Evolutionary conservation across 2,888 invertebrate species (phyloP).

Genomic region (Drosophila hamatofila): DNA sequence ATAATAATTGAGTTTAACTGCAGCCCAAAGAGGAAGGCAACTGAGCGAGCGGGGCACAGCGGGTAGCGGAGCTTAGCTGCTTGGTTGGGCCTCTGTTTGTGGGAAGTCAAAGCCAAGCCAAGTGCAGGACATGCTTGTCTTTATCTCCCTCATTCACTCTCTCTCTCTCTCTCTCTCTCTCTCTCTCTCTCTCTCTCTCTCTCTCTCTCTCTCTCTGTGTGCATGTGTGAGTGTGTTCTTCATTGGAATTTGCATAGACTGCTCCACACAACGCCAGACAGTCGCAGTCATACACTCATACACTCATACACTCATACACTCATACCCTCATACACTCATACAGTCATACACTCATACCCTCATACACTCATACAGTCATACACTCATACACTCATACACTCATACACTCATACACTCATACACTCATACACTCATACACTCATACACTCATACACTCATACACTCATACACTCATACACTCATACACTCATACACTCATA

Average conservation of each 20-base stretch:
- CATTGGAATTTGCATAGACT: slow-evolving; percentile 64
- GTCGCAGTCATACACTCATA: slow-evolving; percentile 20
- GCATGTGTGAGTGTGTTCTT: slow-evolving; percentile 10
- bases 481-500: too few species aligned
- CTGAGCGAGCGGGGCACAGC: not conserved
- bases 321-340: too few species aligned
- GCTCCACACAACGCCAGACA: slow-evolving; percentile 21
- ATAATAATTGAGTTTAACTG: slow-evolving; percentile 81
- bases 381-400: too few species aligned
- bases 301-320: not conserved
- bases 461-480: too few species aligned
- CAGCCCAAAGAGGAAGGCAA: slow-evolving; percentile 60
- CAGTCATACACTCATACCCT: too few species aligned
- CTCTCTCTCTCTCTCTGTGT: slow-evolving; percentile 9
- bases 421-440: too few species aligned
- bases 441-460: too few species aligned
- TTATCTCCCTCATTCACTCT: slow-evolving; percentile 4
- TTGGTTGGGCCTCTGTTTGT: slow-evolving; percentile 72
- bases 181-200: not conserved
- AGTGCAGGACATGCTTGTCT: slow-evolving; percentile 55
- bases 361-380: too few species aligned
- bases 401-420: too few species aligned
- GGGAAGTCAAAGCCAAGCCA: slow-evolving; percentile 56
- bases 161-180: too few species aligned
- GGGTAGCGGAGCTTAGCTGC: slow-evolving; percentile 63